A percentile compares a stretch with the other conserved stretches of the same genome.
These are phyloP conservation scores for Silurus lanzhouensis DNA, from an alignment of 2,797 vertebrate species.

Conservation along the genomic window DNA sequence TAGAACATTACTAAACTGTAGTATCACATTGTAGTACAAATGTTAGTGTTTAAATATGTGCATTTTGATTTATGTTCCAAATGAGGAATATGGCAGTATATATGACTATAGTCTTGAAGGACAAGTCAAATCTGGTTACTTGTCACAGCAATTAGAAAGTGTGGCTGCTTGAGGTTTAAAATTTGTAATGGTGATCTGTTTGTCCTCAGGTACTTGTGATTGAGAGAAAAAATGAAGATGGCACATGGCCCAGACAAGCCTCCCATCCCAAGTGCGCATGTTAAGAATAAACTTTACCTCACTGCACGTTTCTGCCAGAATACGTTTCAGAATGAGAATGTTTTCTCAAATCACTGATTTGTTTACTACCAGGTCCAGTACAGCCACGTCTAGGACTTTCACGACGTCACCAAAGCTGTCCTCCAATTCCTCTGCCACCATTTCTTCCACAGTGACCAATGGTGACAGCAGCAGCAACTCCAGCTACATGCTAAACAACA, in stretches of 20 bases:
- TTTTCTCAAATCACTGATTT: background rate
- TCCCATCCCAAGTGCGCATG: slow-evolving; percentile 84
- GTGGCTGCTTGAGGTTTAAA: background rate
- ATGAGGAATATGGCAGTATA: background rate
- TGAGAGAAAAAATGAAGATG: slow-evolving; percentile 94
- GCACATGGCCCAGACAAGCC: slow-evolving; percentile 92
- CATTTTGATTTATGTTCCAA: background rate
- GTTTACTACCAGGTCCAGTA: slow-evolving; percentile 81
- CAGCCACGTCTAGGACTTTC: slow-evolving; percentile 89
- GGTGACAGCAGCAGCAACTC: slow-evolving; percentile 89
- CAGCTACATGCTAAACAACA: slow-evolving; percentile 86
- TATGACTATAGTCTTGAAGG: background rate
- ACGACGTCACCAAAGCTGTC: slow-evolving; percentile 93
- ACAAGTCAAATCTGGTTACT: background rate
- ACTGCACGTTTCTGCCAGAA: background rate
- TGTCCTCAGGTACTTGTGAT: slow-evolving; percentile 89
- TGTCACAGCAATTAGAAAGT: background rate
- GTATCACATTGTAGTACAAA: no score
- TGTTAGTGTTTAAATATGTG: background rate
- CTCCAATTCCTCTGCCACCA: slow-evolving; percentile 85
- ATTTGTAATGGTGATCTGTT: slow-evolving; percentile 42
- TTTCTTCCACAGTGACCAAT: slow-evolving; percentile 89
- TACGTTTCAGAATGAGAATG: background rate
- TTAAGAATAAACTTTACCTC: background rate
- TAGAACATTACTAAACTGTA: background rate